Base-by-base conservation (phyloP, 2,113 vertebrate genomes). In the Oncorhynchus keta region DNA sequence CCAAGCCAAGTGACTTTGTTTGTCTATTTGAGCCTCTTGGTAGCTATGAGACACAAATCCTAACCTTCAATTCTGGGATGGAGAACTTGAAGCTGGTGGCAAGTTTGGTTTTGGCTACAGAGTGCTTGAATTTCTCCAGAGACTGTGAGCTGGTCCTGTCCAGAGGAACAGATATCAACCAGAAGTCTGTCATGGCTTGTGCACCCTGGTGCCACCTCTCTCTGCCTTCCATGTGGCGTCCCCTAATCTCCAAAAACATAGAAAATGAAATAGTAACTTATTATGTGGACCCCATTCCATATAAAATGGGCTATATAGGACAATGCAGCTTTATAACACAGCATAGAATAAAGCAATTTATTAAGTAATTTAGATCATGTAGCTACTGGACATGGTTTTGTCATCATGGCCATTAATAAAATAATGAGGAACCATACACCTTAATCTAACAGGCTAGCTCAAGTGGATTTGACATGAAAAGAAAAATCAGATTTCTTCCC, bases 51-150 rank as follows among this genome's bases (percentile, higher is more conserved):
- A 39, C 28, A 68, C 28, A 68, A 13, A 35, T 59, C 4, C 73
- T 88, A 92, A 98, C 98, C 96, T 99, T 97, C 68, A 99, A 94
- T 70, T 99, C 96, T 13, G 97, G 98, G 79, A 99, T 96, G 62
- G 90, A 81, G 77, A 99, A 97, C 88, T 90, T 96, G 89, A 92
- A 94, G 92, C 95, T 96, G 55, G 89, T 91, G 66, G 95, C 95
- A 77, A 95, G 85, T 80, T 94, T 94, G 75, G 94, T 93, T 92
- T 97, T 98, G 82, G 92, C 89, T 0, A 95, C 93, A 22, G 92
- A 95, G 0, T 70, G 93, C 70, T 95, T 96, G 84, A 99, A 95
- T 79, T 95, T 95, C 76, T 98, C 96, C 84, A 96, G 87, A 0
- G 94, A 95, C 83, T 94, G 92, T 61, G 93, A 80, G 75, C 95